phyloP scores from a whole-genome alignment of 2,113 vertebrate genomes.

The Centropus bengalensis region DNA sequence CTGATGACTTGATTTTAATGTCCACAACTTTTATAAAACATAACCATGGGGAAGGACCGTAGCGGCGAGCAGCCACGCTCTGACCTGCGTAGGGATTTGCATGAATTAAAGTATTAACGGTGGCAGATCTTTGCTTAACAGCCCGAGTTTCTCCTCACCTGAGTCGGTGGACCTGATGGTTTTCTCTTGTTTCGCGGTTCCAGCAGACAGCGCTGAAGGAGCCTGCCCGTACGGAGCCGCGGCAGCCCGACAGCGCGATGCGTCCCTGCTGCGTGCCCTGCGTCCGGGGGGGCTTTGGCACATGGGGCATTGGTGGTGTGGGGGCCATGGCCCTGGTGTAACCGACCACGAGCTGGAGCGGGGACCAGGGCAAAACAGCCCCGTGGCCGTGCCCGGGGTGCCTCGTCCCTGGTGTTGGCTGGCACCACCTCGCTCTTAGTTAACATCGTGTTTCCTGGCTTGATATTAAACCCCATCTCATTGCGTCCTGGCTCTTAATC shows the following conservation, averaged over 20 bases:
- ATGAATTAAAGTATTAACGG: background rate
- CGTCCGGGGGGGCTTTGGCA: background rate
- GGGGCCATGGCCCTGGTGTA: background rate
- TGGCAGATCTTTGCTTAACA: background rate
- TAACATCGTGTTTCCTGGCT: background rate
- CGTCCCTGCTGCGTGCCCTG: background rate
- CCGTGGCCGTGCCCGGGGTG: background rate
- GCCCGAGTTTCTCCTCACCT: background rate
- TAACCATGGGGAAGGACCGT: background rate
- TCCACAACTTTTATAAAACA: background rate
- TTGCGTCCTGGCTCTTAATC: constrained; percentile 30
- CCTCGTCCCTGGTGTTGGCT: background rate
- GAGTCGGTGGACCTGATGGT: constrained; percentile 40
- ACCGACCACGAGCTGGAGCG: accelerated
- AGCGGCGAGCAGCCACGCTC: background rate
- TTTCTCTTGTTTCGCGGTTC: constrained; percentile 9
- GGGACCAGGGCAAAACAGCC: background rate
- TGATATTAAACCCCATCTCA: constrained; percentile 12
- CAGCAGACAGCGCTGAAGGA: background rate
- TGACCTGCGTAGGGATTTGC: constrained; percentile 3
- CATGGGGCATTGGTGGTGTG: background rate
- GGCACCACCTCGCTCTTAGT: background rate
- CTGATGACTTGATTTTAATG: background rate
- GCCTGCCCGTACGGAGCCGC: background rate
- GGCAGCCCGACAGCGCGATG: background rate